These are phyloP conservation scores for Vimba vimba DNA, from an alignment of 2,113 vertebrate genomes.

Conservation along the genomic window DNA sequence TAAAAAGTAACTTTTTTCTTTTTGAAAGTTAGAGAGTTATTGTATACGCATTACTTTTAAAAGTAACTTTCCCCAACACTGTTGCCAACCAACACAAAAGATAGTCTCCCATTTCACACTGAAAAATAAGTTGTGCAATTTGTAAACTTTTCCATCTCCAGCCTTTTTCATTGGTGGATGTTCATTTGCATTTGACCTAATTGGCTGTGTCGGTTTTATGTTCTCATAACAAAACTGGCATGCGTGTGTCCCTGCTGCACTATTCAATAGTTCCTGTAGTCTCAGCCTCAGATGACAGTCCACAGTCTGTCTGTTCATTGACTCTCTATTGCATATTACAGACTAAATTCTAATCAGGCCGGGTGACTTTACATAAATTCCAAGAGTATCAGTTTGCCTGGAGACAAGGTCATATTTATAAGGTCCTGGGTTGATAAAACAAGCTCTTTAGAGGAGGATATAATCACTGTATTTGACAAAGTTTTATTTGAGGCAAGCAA, in stretches of 20 bases:
- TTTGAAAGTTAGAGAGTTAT: too few species aligned
- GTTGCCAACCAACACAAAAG: not conserved
- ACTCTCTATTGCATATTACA: not conserved
- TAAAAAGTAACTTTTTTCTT: too few species aligned
- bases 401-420: slow-evolving; percentile 25
- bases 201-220: slow-evolving; percentile 1
- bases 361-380: not conserved
- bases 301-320: not conserved
- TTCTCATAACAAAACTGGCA: not conserved
- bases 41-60: too few species aligned
- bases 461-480: not conserved
- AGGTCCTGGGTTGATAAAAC: not conserved
- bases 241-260: not conserved
- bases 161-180: not conserved
- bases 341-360: not conserved
- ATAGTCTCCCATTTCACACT: not conserved
- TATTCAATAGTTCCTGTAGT: slow-evolving; percentile 8
- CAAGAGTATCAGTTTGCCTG: slow-evolving; percentile 11
- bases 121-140: not conserved
- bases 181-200: slow-evolving; percentile 9
- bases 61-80: too few species aligned
- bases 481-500: not conserved
- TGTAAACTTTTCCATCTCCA: not conserved
- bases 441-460: not conserved
- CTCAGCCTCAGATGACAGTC: not conserved